phyloP scores from a whole-genome alignment of 2,113 vertebrate species.

The Peromyscus californicus region DNA sequence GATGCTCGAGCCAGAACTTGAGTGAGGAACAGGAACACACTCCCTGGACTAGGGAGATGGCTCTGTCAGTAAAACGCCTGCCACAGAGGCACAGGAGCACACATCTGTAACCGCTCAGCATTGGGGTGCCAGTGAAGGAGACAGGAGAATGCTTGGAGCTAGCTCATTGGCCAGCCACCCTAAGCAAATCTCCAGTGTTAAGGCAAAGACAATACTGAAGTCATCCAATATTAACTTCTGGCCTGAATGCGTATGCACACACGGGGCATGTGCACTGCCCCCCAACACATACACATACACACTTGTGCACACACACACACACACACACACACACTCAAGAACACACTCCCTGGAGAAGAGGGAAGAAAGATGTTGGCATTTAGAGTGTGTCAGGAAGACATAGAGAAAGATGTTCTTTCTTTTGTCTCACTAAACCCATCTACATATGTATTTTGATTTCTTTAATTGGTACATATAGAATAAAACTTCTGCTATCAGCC shows the following conservation, averaged over 20 bases:
- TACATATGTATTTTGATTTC: conserved; percentile 6
- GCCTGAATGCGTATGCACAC: background rate
- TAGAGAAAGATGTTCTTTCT: background rate
- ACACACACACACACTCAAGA: background rate
- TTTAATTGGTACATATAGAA: conserved; percentile 3
- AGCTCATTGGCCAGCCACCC: background rate
- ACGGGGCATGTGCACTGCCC: background rate
- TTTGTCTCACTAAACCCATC: background rate
- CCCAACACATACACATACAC: background rate
- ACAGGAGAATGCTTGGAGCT: background rate
- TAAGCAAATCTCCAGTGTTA: background rate
- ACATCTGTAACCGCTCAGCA: background rate
- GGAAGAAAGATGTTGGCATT: background rate
- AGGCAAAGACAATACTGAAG: too few species aligned
- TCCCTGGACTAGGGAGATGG: background rate
- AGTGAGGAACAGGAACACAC: background rate
- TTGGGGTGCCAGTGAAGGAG: background rate
- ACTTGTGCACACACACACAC: background rate
- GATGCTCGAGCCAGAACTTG: background rate
- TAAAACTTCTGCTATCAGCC: background rate
- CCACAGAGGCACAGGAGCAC: too few species aligned
- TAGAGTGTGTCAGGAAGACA: background rate
- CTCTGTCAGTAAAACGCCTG: background rate
- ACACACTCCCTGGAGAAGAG: background rate
- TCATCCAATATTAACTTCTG: background rate